Percentiles rank a stretch among this genome's conserved stretches.
These are phyloP conservation scores for Ptyas mucosa DNA, from an alignment of 2,113 vertebrate species.

Conservation along the genomic window DNA sequence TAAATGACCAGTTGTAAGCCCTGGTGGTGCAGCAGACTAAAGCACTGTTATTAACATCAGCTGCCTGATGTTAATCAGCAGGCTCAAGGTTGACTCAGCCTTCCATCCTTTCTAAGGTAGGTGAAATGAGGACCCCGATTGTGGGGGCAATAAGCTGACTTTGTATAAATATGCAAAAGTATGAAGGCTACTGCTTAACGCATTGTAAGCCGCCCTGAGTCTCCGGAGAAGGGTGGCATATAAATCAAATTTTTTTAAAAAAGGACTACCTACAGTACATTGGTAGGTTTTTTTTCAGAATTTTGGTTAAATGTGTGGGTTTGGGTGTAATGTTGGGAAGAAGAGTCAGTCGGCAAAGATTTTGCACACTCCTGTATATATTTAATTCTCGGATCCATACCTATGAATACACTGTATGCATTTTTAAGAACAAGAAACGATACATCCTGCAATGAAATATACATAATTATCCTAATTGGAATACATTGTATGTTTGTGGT, in stretches of 20 bases:
- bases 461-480: not conserved
- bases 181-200: no score
- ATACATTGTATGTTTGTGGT: not conserved
- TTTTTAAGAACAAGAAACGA: not conserved
- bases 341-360: not conserved
- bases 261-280: not conserved
- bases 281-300: not conserved
- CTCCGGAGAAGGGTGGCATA: no score
- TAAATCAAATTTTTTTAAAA: no score
- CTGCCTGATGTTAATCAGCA: no score
- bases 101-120: no score
- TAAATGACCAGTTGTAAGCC: not conserved
- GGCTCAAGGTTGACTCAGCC: no score
- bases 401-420: not conserved
- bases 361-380: not conserved
- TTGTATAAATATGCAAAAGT: no score
- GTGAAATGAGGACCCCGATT: no score
- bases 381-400: not conserved
- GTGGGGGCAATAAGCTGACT: no score
- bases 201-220: no score
- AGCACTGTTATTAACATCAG: no score
- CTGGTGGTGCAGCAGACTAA: no score
- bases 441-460: not conserved
- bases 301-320: not conserved
- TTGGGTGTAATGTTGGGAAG: not conserved